Base-by-base conservation (phyloP, 2,797 vertebrate species). In the Podargus strigoides region DNA sequence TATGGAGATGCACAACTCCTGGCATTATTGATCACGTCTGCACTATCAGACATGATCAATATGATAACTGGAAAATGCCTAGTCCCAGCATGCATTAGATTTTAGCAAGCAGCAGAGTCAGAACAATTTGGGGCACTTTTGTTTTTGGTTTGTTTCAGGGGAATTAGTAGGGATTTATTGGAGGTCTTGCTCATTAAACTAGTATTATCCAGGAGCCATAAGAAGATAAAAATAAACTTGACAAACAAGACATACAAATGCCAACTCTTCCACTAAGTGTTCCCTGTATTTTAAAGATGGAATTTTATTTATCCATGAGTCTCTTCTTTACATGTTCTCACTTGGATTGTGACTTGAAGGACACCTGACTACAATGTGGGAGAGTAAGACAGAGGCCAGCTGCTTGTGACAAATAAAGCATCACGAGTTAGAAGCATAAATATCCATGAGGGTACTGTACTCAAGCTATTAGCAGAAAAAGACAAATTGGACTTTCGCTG, bases 1-100 rank as follows among this genome's bases (percentile, higher is more conserved):
- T 73, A 78, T 2, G 4, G 55, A 78, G 42, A 53, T 78, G 44
- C 23, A 66, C 32, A 85, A 73, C 69, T 85, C 63, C 77, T 82
- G 58, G 30, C 32, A 1, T 53, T 94, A 94, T 94, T 88, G 94
- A 96, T 94, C 66, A 56, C 0, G 68, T 96, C 95, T 95, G 69
- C 72, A 39, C 30, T 80, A 64, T 78, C 80, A 91, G 91, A 95
- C 76, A 1, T 26, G 42, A 90, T 94, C 89, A 58, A 94, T 94
- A 91, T 64, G 3, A 27, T 81, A 81, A 88, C 32, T 68, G 70
- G 55, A 18, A 86, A 90, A 84, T 79, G 28, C 10, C 22, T 32
- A 68, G 14, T 84, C 46, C 50, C 59, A 88, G 41, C 9, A 78
- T 86, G 11, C n/a, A 75, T 42, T 67, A 67, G 30, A 7, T 36